phyloP scores from a whole-genome alignment of 2,888 invertebrate genomes.

The Spodoptera picta region DNA sequence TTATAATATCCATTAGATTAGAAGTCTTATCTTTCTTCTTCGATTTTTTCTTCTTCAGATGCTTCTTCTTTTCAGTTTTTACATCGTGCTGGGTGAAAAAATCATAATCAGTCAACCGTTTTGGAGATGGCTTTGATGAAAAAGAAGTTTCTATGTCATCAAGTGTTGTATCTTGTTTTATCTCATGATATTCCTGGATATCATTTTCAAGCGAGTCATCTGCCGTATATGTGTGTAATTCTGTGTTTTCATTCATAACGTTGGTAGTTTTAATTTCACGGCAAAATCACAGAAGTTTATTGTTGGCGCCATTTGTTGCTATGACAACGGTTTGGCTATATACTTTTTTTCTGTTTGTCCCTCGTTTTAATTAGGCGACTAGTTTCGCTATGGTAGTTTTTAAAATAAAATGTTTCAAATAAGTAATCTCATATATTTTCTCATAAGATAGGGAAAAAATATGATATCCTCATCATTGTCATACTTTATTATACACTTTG shows the following conservation, averaged over 20 bases:
- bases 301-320: slow-evolving; percentile 53
- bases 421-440: no score
- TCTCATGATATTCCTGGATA: slow-evolving; percentile 81
- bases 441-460: no score
- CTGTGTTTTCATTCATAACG: slow-evolving; percentile 73
- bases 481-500: no score
- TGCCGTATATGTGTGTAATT: slow-evolving; percentile 66
- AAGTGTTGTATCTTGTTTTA: slow-evolving; percentile 61
- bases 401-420: no score
- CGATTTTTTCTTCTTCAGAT: slow-evolving; percentile 67
- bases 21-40: slow-evolving; percentile 65
- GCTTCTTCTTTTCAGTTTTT: slow-evolving; percentile 59
- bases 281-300: slow-evolving; percentile 48
- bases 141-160: slow-evolving; percentile 58
- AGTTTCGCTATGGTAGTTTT: no score
- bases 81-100: slow-evolving; percentile 75
- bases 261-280: slow-evolving; percentile 14
- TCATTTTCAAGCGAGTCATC: slow-evolving; percentile 64
- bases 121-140: slow-evolving; percentile 53
- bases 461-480: no score
- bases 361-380: no score
- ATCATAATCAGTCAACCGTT: slow-evolving; percentile 67
- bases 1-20: slow-evolving; percentile 77
- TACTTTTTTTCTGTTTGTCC: no score
- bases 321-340: slow-evolving; percentile 50